These are phyloP conservation scores for Pseudochirops corinnae DNA, from an alignment of 2,797 vertebrate genomes.

Conservation along the genomic window DNA sequence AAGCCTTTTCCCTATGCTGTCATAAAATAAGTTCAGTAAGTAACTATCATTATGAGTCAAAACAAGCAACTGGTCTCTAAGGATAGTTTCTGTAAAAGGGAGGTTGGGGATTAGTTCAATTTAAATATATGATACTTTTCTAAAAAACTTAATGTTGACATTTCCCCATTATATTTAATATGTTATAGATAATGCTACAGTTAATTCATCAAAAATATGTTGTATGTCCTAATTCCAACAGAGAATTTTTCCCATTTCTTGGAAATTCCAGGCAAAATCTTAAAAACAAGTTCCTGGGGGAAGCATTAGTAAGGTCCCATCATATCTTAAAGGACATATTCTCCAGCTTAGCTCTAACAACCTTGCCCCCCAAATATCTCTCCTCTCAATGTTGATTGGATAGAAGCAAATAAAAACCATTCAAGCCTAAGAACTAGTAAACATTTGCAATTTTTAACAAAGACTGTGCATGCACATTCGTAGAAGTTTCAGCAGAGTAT, in stretches of 20 bases:
- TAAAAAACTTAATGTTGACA: slow-evolving; percentile 33
- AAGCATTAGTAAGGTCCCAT: slow-evolving; percentile 52
- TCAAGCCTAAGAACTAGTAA: slow-evolving; percentile 73
- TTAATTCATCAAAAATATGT: slow-evolving; percentile 41
- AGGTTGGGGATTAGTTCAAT: slow-evolving; percentile 46
- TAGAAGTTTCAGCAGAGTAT: slow-evolving; percentile 51
- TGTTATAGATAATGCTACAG: slow-evolving; percentile 59
- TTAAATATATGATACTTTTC: slow-evolving; percentile 61
- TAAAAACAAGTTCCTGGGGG: slow-evolving; percentile 58
- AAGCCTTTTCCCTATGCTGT: slow-evolving; percentile 42
- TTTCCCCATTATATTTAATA: slow-evolving; percentile 53
- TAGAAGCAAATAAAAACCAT: slow-evolving; percentile 76
- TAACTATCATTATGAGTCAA: slow-evolving; percentile 59
- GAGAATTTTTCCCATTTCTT: background rate
- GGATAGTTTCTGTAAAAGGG: slow-evolving; percentile 48
- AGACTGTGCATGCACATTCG: slow-evolving; percentile 54
- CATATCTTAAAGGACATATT: slow-evolving; percentile 49
- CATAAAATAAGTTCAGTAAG: slow-evolving; percentile 46
- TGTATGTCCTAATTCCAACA: slow-evolving; percentile 64
- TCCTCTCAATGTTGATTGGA: slow-evolving; percentile 78
- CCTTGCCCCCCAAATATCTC: slow-evolving; percentile 65
- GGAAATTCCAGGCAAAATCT: slow-evolving; percentile 59
- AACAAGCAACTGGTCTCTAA: slow-evolving; percentile 52
- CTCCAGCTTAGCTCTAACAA: slow-evolving; percentile 61
- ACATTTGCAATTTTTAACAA: slow-evolving; percentile 73